These are phyloP conservation scores for Scelioninae gen. 2 DNA, from an alignment of 2,888 invertebrate genomes.

Conservation along the genomic window DNA sequence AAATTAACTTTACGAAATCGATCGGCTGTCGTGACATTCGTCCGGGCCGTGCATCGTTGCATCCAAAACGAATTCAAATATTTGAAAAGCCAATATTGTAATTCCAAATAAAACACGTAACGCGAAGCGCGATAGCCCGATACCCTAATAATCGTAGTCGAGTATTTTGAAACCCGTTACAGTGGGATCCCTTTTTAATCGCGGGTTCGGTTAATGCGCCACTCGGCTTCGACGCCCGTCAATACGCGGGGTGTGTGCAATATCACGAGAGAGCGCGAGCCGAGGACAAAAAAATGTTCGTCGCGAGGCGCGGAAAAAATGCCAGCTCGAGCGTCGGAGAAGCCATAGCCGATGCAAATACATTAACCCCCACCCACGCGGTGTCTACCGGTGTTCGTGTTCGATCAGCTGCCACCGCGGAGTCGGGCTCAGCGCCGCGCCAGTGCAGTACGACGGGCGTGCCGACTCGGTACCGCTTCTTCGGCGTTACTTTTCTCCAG, in stretches of 20 bases:
- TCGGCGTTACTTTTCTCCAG: too few relatives aligned
- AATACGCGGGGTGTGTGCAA: too few relatives aligned
- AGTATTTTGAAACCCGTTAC: slow-evolving; percentile 5
- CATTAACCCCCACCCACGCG: slow-evolving; percentile 66
- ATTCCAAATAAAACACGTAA: slow-evolving; percentile 25
- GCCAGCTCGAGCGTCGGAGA: slow-evolving; percentile 31
- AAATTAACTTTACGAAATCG: slow-evolving; percentile 21
- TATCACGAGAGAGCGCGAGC: slow-evolving; percentile 9
- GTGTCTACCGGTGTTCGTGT: slow-evolving; percentile 69
- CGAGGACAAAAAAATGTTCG: slow-evolving; percentile 13
- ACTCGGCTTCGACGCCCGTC: slow-evolving; percentile 15
- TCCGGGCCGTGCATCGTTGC: slow-evolving; percentile 3
- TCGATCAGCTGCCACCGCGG: slow-evolving; percentile 69
- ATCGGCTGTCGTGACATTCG: slow-evolving; percentile 7
- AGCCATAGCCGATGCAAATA: slow-evolving; percentile 69
- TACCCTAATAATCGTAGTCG: slow-evolving; percentile 15
- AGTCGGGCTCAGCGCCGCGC: slow-evolving; percentile 41
- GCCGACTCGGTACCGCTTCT: slow-evolving; percentile 29
- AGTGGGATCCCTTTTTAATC: slow-evolving; percentile 18
- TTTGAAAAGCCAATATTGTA: slow-evolving; percentile 24
- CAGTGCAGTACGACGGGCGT: slow-evolving; percentile 55
- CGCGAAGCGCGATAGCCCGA: not conserved
- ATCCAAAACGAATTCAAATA: slow-evolving; percentile 19
- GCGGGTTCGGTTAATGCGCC: slow-evolving; percentile 18
- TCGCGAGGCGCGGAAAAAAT: slow-evolving; percentile 29